phyloP scores from a whole-genome alignment of 2,888 invertebrate genomes.

The Cataglyphis livida region DNA sequence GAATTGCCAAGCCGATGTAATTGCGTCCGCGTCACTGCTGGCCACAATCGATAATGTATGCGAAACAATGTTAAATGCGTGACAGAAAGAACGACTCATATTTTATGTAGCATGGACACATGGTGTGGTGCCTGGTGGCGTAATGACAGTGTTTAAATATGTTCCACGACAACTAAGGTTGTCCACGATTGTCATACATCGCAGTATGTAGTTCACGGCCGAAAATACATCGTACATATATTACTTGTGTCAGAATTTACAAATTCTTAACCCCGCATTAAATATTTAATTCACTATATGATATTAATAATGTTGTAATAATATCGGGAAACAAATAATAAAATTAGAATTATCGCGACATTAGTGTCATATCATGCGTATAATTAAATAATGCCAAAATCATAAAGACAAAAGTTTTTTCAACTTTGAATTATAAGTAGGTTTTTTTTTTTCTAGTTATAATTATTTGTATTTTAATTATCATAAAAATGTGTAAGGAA shows the following conservation, averaged over 20 bases:
- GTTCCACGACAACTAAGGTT: neutral
- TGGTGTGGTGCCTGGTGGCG: neutral
- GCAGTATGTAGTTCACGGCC: neutral
- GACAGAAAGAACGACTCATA: constrained; percentile 35
- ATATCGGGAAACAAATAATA: neutral
- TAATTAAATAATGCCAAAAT: neutral
- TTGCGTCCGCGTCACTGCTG: constrained; percentile 18
- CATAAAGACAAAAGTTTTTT: neutral
- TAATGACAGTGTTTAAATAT: constrained; percentile 14
- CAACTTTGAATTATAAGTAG: neutral
- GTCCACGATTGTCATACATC: neutral
- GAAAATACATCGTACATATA: neutral
- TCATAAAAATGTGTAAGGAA: neutral
- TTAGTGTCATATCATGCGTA: neutral
- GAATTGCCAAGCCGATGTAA: constrained; percentile 25
- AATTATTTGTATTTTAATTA: neutral
- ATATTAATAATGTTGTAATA: no score
- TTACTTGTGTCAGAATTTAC: neutral
- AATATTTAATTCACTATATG: neutral
- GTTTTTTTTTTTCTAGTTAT: neutral
- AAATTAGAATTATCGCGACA: neutral
- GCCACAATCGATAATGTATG: constrained; percentile 30
- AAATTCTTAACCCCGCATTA: neutral
- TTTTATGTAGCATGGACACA: constrained; percentile 23
- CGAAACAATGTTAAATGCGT: constrained; percentile 38